Percentiles rank a stretch among this genome's conserved stretches.
These are phyloP conservation scores for Noctilio leporinus DNA, from an alignment of 2,113 vertebrate genomes.

Conservation along the genomic window DNA sequence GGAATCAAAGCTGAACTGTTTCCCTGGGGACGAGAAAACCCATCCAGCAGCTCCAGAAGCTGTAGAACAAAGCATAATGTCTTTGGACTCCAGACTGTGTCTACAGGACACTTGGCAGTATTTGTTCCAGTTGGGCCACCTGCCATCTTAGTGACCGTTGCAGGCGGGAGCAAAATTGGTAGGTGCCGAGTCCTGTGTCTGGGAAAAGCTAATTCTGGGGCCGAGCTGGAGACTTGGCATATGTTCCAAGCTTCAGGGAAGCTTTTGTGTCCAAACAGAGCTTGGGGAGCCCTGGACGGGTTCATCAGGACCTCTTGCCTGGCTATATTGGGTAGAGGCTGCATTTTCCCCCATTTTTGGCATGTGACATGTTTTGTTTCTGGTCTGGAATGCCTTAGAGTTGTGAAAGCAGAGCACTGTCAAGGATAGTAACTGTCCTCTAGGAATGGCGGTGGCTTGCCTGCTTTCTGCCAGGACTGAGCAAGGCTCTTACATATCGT, in stretches of 20 bases:
- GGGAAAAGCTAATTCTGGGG: not conserved
- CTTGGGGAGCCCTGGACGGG: fast-evolving
- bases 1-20: not conserved
- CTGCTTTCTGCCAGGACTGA: not conserved
- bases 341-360: not conserved
- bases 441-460: not conserved
- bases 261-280: not conserved
- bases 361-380: not conserved
- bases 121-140: not conserved
- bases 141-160: not conserved
- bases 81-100: not conserved
- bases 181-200: not conserved
- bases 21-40: not conserved
- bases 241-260: not conserved
- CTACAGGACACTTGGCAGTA: not conserved
- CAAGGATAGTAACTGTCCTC: not conserved
- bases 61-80: fast-evolving
- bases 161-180: not conserved
- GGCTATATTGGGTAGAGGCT: not conserved
- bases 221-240: not conserved
- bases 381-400: not conserved
- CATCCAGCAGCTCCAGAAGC: not conserved
- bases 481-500: fast-evolving
- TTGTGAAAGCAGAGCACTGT: not conserved
- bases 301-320: not conserved